These are phyloP conservation scores for Amblyjoppa fuscipennis DNA, from an alignment of 2,888 invertebrate species.

Conservation along the genomic window DNA sequence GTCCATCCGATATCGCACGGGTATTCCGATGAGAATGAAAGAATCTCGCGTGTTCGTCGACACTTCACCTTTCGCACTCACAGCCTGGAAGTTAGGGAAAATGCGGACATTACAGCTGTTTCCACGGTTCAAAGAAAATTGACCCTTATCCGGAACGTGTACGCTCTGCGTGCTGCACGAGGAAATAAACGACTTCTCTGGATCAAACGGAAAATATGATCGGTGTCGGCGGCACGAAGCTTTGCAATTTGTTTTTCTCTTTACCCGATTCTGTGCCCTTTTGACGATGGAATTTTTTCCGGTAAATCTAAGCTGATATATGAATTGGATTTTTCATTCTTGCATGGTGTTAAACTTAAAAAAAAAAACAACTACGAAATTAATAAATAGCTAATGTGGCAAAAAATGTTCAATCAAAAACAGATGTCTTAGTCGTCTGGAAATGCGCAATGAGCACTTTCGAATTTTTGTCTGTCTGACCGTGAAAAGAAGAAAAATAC, in stretches of 20 bases:
- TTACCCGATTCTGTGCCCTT: background rate
- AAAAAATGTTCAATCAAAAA: too few relatives aligned
- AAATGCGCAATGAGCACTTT: too few relatives aligned
- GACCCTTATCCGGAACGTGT: background rate
- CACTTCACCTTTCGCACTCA: constrained; percentile 26
- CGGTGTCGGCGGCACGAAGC: background rate
- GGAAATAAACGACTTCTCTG: background rate
- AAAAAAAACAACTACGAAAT: too few relatives aligned
- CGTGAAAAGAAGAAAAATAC: too few relatives aligned
- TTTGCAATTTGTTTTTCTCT: background rate
- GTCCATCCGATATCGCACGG: background rate
- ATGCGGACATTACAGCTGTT: background rate
- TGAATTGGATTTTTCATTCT: constrained; percentile 21
- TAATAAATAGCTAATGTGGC: too few relatives aligned
- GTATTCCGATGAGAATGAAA: constrained; percentile 8
- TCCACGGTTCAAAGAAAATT: background rate
- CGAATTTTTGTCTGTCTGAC: too few relatives aligned
- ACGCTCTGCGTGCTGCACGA: background rate
- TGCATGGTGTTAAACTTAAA: background rate
- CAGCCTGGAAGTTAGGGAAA: background rate
- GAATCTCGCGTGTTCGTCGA: constrained; percentile 24
- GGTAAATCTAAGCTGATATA: background rate
- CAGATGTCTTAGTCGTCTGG: too few relatives aligned
- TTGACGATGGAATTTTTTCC: constrained; percentile 41
- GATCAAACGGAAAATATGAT: constrained; percentile 1